These are phyloP conservation scores for Drosophila fungiperda DNA, from an alignment of 2,888 invertebrate genomes.

Conservation along the genomic window DNA sequence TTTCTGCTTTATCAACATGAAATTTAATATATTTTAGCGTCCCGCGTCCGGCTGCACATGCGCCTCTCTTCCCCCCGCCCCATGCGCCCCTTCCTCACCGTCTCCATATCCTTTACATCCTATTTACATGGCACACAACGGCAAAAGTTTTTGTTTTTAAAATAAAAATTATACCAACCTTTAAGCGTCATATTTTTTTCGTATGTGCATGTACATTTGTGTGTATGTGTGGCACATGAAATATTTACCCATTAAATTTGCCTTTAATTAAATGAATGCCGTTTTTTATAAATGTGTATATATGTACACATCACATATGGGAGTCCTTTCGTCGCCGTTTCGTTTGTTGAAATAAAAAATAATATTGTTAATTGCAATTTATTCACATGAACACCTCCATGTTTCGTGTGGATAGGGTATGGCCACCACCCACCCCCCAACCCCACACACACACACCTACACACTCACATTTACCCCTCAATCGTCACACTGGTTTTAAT, in stretches of 20 bases:
- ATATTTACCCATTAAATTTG: constrained; percentile 81
- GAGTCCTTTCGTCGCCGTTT: constrained; percentile 50
- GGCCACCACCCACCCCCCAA: not conserved
- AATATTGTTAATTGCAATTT: constrained; percentile 83
- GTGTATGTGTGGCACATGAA: constrained; percentile 63
- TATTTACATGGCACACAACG: constrained; percentile 65
- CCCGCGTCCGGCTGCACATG: constrained; percentile 20
- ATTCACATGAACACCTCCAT: constrained; percentile 82
- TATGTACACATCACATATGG: not conserved
- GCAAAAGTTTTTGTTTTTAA: constrained; percentile 53
- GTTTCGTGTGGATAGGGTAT: constrained; percentile 7
- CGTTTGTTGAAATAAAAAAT: constrained; percentile 76
- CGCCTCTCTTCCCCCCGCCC: not conserved
- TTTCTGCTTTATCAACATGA: constrained; percentile 63
- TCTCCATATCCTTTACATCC: constrained; percentile 26
- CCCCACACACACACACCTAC: not conserved
- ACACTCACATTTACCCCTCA: constrained; percentile 1
- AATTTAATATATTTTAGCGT: constrained; percentile 67
- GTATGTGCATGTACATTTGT: constrained; percentile 2
- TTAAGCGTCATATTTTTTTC: constrained; percentile 58
- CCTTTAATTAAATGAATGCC: constrained; percentile 77
- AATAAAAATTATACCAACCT: constrained; percentile 68
- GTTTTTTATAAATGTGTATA: constrained; percentile 43
- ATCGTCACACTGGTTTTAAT: constrained; percentile 67
- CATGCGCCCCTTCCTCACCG: not conserved